Conservation (phyloP, 2,888 invertebrate genomes). For the Atrina japonica region DNA sequence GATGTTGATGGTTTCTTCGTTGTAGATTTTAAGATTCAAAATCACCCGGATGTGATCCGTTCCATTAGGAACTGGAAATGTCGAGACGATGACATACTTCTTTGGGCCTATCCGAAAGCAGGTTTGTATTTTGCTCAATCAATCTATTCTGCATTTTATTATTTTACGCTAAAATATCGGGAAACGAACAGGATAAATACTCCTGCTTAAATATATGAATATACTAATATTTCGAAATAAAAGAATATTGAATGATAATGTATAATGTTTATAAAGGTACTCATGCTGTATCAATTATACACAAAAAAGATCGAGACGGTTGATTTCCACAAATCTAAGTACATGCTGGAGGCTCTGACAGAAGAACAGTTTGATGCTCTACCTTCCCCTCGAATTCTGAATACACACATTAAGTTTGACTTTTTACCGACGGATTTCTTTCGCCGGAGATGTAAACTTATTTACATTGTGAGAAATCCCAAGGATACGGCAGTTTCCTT, state of each 20-base stretch:
- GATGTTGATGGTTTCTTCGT: background rate
- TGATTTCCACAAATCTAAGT: background rate
- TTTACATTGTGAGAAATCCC: slow-evolving; percentile 21
- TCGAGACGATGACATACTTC: slow-evolving; percentile 18
- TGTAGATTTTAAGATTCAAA: background rate
- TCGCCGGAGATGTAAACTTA: slow-evolving; percentile 19
- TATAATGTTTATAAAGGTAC: too few species aligned
- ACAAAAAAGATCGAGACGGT: background rate
- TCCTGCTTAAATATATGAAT: too few species aligned
- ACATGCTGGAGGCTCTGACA: slow-evolving; percentile 9
- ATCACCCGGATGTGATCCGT: slow-evolving; percentile 1
- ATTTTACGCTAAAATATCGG: too few species aligned
- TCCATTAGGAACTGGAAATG: slow-evolving; percentile 9
- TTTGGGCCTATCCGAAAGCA: slow-evolving; percentile 28
- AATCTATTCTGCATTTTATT: too few species aligned
- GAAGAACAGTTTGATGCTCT: slow-evolving; percentile 4
- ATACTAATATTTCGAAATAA: too few species aligned
- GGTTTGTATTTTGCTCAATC: background rate
- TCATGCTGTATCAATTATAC: background rate
- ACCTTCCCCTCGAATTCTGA: slow-evolving; percentile 14
- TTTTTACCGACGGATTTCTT: slow-evolving; percentile 7
- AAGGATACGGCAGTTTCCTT: slow-evolving; percentile 32
- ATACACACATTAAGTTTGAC: background rate
- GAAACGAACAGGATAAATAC: too few species aligned
- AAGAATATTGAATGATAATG: too few species aligned